phyloP scores from a whole-genome alignment of 2,113 vertebrate genomes.

The Centrocercus urophasianus region DNA sequence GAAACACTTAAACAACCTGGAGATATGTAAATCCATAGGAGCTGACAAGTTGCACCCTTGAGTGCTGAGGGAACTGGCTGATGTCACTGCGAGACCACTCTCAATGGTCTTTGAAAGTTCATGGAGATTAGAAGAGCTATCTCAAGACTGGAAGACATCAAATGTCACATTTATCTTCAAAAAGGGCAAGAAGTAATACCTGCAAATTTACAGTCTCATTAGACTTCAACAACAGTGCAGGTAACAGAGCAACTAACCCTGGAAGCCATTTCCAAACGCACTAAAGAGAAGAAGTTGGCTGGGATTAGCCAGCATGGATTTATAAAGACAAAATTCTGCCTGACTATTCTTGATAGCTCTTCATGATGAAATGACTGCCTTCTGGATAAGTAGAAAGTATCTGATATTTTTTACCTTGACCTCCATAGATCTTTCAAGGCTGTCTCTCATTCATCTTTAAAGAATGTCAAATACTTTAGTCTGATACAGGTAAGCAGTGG shows the following conservation, averaged over 20 bases:
- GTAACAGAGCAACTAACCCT: not conserved
- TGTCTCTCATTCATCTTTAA: not conserved
- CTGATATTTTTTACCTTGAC: not conserved
- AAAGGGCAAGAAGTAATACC: not conserved
- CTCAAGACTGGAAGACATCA: not conserved
- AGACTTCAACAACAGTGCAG: not conserved
- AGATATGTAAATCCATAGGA: not conserved
- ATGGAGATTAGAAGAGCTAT: not conserved
- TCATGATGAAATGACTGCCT: not conserved
- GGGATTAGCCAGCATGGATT: not conserved
- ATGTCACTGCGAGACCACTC: accelerated
- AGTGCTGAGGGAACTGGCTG: not conserved
- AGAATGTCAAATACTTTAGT: not conserved
- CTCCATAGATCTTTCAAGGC: not conserved
- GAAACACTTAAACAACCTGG: not conserved
- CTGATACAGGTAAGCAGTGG: not conserved
- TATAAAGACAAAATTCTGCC: not conserved
- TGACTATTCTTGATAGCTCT: not conserved
- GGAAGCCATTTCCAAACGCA: not conserved
- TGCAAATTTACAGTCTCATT: not conserved
- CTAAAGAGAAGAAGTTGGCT: not conserved
- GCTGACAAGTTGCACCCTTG: accelerated
- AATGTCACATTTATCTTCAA: not conserved
- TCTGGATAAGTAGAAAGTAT: not conserved
- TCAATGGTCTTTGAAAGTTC: not conserved